These are phyloP conservation scores for Eriocheir sinensis DNA, from an alignment of 1,140 invertebrate genomes.

Conservation along the genomic window DNA sequence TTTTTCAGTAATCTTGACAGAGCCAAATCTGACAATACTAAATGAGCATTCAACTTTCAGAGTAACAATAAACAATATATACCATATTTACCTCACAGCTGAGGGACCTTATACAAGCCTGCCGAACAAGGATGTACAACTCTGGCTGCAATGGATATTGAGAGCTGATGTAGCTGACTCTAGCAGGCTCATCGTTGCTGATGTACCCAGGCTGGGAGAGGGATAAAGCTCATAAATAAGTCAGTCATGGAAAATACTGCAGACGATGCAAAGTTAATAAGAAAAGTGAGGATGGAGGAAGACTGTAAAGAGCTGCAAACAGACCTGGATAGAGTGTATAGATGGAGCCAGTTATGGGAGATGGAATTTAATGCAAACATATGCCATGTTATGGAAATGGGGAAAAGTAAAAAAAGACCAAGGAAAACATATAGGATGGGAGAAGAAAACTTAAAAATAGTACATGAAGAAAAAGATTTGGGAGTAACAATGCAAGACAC, in stretches of 20 bases:
- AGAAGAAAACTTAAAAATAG: too few species aligned
- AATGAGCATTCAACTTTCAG: not conserved
- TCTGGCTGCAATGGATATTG: slow-evolving; percentile 66
- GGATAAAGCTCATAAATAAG: not conserved
- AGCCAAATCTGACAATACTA: not conserved
- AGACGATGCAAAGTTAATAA: not conserved
- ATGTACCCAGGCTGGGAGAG: slow-evolving; percentile 59
- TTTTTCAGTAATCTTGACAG: not conserved
- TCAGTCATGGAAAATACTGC: not conserved
- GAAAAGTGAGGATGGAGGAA: not conserved
- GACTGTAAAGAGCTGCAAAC: not conserved
- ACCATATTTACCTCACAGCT: slow-evolving; percentile 73
- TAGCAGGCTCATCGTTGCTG: slow-evolving; percentile 66
- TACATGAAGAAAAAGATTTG: too few species aligned
- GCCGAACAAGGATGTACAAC: slow-evolving; percentile 59
- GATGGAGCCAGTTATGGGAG: too few species aligned
- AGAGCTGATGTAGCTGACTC: slow-evolving; percentile 67
- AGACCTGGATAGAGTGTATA: not conserved
- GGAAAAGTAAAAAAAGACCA: too few species aligned
- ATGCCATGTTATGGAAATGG: not conserved
- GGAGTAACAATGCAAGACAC: too few species aligned
- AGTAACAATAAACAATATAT: too few species aligned
- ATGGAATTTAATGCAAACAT: not conserved
- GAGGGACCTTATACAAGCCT: slow-evolving; percentile 63
- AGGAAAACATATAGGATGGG: too few species aligned